Conservation (phyloP, 2,113 vertebrate genomes). For the Synchiropus splendidus region DNA sequence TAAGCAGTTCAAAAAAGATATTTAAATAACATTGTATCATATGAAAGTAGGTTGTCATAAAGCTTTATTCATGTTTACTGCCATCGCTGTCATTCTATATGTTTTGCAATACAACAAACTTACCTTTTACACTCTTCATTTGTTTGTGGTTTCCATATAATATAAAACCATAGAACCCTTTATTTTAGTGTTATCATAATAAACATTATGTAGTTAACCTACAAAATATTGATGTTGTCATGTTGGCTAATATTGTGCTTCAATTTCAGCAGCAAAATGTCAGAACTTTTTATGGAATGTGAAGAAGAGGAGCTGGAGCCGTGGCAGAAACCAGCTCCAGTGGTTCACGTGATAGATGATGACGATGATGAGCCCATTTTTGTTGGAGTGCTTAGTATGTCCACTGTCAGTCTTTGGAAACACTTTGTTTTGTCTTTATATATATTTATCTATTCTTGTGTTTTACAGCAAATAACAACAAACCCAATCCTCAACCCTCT, state of each 20-base stretch:
- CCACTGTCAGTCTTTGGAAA: neutral
- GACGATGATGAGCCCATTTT: conserved; percentile 88
- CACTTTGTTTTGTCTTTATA: neutral
- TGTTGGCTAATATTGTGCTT: neutral
- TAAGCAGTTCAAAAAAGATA: no score
- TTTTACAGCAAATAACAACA: conserved; percentile 41
- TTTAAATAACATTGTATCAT: no score
- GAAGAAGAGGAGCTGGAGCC: conserved; percentile 97
- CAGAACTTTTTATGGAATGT: conserved; percentile 98
- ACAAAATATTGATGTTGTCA: no score
- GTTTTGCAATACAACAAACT: no score
- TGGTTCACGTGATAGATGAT: conserved; percentile 79
- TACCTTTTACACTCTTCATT: neutral
- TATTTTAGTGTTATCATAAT: no score
- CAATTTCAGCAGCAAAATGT: conserved; percentile 66
- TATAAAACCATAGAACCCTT: neutral
- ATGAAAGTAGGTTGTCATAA: no score
- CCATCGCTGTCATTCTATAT: no score
- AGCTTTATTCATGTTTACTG: no score
- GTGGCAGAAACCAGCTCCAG: conserved; percentile 85
- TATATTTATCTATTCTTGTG: conserved; percentile 3
- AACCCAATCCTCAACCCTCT: conserved; percentile 15
- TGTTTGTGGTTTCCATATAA: neutral
- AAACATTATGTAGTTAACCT: no score
- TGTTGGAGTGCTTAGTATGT: conserved; percentile 86